phyloP scores from a whole-genome alignment of 2,113 vertebrate genomes.

The Neodontobutis hainanensis region DNA sequence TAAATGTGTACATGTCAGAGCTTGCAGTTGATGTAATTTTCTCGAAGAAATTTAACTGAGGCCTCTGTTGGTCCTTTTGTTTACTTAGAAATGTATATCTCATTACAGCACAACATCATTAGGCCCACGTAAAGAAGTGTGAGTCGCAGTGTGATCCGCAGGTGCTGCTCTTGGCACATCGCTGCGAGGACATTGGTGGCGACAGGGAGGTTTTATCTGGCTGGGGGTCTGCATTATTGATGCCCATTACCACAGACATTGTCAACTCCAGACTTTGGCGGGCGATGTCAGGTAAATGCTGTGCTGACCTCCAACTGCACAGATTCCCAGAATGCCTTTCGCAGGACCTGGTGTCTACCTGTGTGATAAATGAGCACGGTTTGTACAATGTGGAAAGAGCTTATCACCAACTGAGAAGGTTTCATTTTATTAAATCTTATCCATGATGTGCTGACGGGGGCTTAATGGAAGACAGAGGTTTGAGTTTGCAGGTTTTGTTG shows the following conservation, averaged over 20 bases:
- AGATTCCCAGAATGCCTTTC: conserved; percentile 47
- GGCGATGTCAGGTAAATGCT: conserved; percentile 68
- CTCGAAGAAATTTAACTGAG: conserved; percentile 20
- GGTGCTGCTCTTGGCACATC: conserved; percentile 22
- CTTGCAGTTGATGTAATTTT: background rate
- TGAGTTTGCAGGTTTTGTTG: conserved; percentile 32
- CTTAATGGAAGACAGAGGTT: conserved; percentile 33
- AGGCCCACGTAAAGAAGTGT: conserved; percentile 14
- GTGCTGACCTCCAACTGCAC: conserved; percentile 61
- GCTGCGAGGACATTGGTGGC: conserved; percentile 37
- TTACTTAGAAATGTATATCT: conserved; percentile 22
- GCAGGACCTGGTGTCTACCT: conserved; percentile 49
- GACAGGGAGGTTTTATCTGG: conserved; percentile 60
- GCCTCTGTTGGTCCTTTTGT: conserved; percentile 6
- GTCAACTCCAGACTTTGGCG: conserved; percentile 59
- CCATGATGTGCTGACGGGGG: conserved; percentile 34
- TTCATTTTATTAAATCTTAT: conserved; percentile 58
- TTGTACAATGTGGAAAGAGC: conserved; percentile 37
- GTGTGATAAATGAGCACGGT: conserved; percentile 65
- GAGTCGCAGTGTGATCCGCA: conserved; percentile 11
- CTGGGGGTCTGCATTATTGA: conserved; percentile 73
- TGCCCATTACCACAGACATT: conserved; percentile 72
- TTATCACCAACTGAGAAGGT: conserved; percentile 50
- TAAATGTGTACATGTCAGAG: background rate
- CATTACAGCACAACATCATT: conserved; percentile 22